Evolutionary conservation across 2,888 invertebrate species (phyloP), one percentile per base, ranked within the genome.

Genomic region (Drosophila mettleri): DNA sequence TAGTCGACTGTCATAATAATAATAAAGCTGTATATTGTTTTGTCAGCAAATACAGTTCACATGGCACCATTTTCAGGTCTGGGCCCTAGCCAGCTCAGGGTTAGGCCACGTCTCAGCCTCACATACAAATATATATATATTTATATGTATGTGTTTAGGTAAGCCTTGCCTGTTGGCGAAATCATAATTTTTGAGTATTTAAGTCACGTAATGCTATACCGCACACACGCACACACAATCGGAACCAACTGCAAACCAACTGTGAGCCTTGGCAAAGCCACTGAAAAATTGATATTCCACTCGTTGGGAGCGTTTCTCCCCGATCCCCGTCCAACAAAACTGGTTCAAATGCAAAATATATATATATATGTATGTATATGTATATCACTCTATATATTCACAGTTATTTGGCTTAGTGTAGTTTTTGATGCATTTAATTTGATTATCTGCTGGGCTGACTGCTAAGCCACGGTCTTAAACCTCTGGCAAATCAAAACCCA

Each of bases 151-250:
- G 34, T 27, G 20, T 34, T 38, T 34, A 46, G 33, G 67, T 55
- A 59, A 57, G 45, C 55, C 41, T 59, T 65, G 78, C 62, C 78
- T 70, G 69, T 27, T 74, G 59, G 83, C 86, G 49, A 80, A 86
- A 76, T 80, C 81, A 81, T 84, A 81, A 86, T 81, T 83, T 83
- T 83, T 83, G 71, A 76, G 81, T 64, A 83, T 86, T 86, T 86
- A 83, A 83, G 83, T 83, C 83, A 83, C 83, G 83, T 83, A 83
- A 79, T 70, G 45, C 68, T 34, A 70, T 45, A 59, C 66, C 63
- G 29, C 57, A 60, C 59, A 69, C 61, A 67, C 67, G 29, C 58
- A 64, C 45, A 54, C 53, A 61, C 54, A 64, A 57, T 64, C 48
- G 49, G 41, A 71, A 39, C 38, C 60, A 65, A 62, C 55, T 61